Conservation (phyloP, 2,113 vertebrate species). For the Oryzias melastigma region DNA sequence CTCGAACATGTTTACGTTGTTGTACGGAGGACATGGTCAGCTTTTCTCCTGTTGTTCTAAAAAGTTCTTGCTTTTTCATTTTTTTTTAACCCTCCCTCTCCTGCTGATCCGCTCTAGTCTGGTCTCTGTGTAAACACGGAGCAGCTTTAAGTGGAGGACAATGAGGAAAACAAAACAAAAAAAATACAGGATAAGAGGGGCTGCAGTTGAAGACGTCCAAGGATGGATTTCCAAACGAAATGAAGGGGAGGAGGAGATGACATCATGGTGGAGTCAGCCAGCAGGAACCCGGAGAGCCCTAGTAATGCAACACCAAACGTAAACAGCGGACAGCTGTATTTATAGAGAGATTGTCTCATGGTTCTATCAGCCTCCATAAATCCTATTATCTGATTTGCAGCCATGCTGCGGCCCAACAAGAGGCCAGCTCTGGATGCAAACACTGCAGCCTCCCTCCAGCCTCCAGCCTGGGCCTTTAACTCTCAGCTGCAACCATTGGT, state of each 20-base stretch:
- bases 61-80: constrained; percentile 40
- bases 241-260: constrained; percentile 44
- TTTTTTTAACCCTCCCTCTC: neutral
- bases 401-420: constrained; percentile 30
- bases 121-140: constrained; percentile 71
- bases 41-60: constrained; percentile 54
- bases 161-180: constrained; percentile 64
- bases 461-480: too few relatives aligned
- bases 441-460: too few relatives aligned
- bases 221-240: constrained; percentile 70
- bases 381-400: constrained; percentile 72
- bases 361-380: constrained; percentile 66
- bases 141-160: constrained; percentile 68
- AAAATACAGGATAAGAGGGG: constrained; percentile 1
- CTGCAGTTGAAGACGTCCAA: constrained; percentile 59
- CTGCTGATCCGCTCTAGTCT: constrained; percentile 69
- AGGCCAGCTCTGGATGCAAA: constrained; percentile 7
- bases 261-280: constrained; percentile 75
- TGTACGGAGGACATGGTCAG: constrained; percentile 49
- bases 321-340: constrained; percentile 80
- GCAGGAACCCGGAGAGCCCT: constrained; percentile 61
- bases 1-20: constrained; percentile 37
- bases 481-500: too few relatives aligned
- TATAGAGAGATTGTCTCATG: constrained; percentile 70
- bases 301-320: constrained; percentile 73